A percentile compares a stretch with the other conserved stretches of the same genome.
phyloP scores from a whole-genome alignment of 2,113 vertebrate species.

The Gymnocephalus cernua region DNA sequence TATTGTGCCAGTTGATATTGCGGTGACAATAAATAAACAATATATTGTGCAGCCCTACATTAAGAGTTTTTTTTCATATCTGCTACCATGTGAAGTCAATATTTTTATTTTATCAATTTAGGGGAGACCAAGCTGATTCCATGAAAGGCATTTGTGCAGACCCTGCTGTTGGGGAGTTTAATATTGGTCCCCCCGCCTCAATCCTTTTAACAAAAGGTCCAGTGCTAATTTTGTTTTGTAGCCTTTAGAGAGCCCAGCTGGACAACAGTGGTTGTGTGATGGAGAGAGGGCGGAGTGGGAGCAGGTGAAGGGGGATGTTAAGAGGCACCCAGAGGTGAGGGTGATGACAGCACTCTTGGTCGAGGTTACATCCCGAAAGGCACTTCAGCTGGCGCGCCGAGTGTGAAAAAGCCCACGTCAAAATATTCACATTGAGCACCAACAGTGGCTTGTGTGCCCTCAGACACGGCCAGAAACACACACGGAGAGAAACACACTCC shows the following conservation, averaged over 20 bases:
- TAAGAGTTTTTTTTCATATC: no score
- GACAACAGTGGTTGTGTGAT: conserved; percentile 24
- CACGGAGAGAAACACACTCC: background rate
- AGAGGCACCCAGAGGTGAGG: conserved; percentile 45
- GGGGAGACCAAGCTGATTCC: background rate
- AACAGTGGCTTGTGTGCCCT: conserved; percentile 2
- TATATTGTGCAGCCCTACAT: no score
- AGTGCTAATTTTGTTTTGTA: conserved; percentile 29
- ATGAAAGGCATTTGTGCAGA: conserved; percentile 5
- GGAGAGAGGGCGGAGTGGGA: conserved; percentile 34
- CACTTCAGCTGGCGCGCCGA: conserved; percentile 38
- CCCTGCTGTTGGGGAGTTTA: background rate
- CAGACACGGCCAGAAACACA: background rate
- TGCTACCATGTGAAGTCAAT: no score
- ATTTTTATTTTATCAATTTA: no score
- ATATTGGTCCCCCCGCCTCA: background rate
- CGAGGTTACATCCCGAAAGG: conserved; percentile 16
- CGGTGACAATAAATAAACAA: no score
- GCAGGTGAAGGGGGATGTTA: conserved; percentile 21
- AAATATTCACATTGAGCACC: conserved; percentile 32
- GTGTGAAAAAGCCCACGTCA: conserved; percentile 29
- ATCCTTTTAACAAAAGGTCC: conserved; percentile 40
- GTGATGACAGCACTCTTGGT: conserved; percentile 35
- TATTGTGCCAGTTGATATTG: no score
- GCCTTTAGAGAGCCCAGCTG: conserved; percentile 29